Base-by-base conservation (phyloP, 2,113 vertebrate genomes). In the Sapayoa aenigma region DNA sequence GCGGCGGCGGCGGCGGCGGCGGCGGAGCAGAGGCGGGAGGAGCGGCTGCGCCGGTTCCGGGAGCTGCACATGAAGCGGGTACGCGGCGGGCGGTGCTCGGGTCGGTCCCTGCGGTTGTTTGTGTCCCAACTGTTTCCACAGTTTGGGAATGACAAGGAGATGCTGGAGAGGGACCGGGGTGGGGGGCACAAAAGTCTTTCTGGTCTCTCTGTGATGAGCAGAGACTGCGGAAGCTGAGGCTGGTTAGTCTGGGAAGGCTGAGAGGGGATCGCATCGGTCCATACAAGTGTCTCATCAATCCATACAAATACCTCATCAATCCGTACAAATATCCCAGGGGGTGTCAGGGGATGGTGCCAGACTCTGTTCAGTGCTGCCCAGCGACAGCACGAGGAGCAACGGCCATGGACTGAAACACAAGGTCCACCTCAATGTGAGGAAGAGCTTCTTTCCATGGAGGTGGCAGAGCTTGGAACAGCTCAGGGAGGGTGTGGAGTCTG, bases 11-110 rank as follows among this genome's bases (percentile, higher is more conserved):
- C 75, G 4, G 97, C 79, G 4, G 97, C 79, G 63, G 98, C 95
- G 55, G 92, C 97, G 3, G 98, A 97, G 22, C 95, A 98, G 93
- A 98, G 99, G 88, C 98, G 99, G 91, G 99, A 99, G 83, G 98
- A 97, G 28, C 97, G 98, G 37, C 97, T 99, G 31, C 97, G 99
- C 10, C 99, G 98, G 75, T 99, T 99, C 94, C 95, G 99, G 35
- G 99, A 99, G 95, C 97, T 99, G 6, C 99, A 99, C 89, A 96
- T 99, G 83, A 99, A 98, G 95, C 98, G 99, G 97, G 99, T 99
- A 77, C 59, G 50, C 52, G 12, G 9, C 50, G 50, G 25, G 5
- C 27, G 25, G 50, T 15, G 27, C 6, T 30, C 52, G 52, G 59
- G 8, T 18, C 24, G 59, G 59, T 12, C 24, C 41, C 63, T 23